Base-by-base conservation (phyloP, 92 coral and sea anemone species). In the Bergia puertoricense region DNA sequence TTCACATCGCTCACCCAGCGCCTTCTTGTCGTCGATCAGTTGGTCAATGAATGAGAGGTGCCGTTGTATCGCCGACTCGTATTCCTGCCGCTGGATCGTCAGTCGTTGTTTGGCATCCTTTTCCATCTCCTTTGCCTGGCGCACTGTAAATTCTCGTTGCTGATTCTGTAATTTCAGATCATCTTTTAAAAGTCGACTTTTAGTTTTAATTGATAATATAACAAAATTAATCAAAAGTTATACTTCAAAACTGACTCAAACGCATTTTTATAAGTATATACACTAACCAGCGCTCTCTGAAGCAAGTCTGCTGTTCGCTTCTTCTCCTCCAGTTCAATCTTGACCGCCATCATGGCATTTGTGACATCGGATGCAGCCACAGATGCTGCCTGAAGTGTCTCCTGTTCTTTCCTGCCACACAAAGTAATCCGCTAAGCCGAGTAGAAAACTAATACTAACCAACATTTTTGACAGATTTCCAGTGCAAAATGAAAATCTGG, bases 21-120 rank as follows among this genome's bases (percentile, higher is more conserved):
- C 91, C 81, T 97, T 97, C 92, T 97, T 97, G 90, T 97, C 99
- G 59, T 97, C 99, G 3, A 97, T 97, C 76, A 97, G 97, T 73
- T 97, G 99, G 85, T 97, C 99, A 50, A 97, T 97, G 86, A 97
- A 97, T 0, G 99, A 95, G 86, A 97, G 80, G 86, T 97, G 99
- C n/a, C 99, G 88, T 74, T 97, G 99, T 30, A 97, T 97, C 2
- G 99, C 95, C 0, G 99, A 93, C 81, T 97, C 99, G 67, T 97
- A 97, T 74, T 97, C 99, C 85, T 95, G 99, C 38, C 95, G 93
- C 46, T 97, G 99, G 20, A 97, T 94, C 44, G 91, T 88, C 77
- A 97, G 88, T 81, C 99, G 82, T 79, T 94, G 97, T 51, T 95
- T 93, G 41, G 98, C 93, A 80, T 97, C 99, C 66, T 97, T 97